These are phyloP conservation scores for Halesus radiatus DNA, from an alignment of 1,140 invertebrate species.

Conservation along the genomic window DNA sequence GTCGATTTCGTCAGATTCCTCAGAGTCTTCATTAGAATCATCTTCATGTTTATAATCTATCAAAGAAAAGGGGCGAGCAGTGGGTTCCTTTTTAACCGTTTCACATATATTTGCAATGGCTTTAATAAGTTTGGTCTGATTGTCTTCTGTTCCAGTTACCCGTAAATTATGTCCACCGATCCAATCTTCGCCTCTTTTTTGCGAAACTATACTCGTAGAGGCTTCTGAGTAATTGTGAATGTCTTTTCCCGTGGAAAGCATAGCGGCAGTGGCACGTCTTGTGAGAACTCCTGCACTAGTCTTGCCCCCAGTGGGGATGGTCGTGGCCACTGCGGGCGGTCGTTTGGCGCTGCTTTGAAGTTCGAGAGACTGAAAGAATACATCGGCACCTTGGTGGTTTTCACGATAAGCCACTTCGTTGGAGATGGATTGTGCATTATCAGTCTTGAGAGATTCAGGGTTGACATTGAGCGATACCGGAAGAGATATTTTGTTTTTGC, in stretches of 20 bases:
- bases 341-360: slow-evolving; percentile 82
- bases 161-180: slow-evolving; percentile 72
- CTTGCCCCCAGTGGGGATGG: slow-evolving; percentile 64
- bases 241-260: slow-evolving; percentile 57
- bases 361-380: slow-evolving; percentile 89
- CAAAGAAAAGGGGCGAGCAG: slow-evolving; percentile 63
- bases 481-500: slow-evolving; percentile 60
- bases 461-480: slow-evolving; percentile 60
- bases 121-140: slow-evolving; percentile 74
- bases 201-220: slow-evolving; percentile 32
- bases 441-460: slow-evolving; percentile 61
- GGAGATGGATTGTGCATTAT: slow-evolving; percentile 4
- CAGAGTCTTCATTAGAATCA: slow-evolving; percentile 70
- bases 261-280: slow-evolving; percentile 64
- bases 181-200: slow-evolving; percentile 70
- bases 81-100: slow-evolving; percentile 64
- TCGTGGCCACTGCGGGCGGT: slow-evolving; percentile 62
- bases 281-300: slow-evolving; percentile 64
- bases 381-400: slow-evolving; percentile 79
- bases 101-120: slow-evolving; percentile 73
- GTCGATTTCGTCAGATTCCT: slow-evolving; percentile 73
- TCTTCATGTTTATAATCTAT: slow-evolving; percentile 70
- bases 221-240: slow-evolving; percentile 1
- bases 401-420: neutral
- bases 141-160: slow-evolving; percentile 69